Conservation (phyloP, 30 jellyfish, hydroid and myxozoan species). For the Cassiopea xamachana region DNA sequence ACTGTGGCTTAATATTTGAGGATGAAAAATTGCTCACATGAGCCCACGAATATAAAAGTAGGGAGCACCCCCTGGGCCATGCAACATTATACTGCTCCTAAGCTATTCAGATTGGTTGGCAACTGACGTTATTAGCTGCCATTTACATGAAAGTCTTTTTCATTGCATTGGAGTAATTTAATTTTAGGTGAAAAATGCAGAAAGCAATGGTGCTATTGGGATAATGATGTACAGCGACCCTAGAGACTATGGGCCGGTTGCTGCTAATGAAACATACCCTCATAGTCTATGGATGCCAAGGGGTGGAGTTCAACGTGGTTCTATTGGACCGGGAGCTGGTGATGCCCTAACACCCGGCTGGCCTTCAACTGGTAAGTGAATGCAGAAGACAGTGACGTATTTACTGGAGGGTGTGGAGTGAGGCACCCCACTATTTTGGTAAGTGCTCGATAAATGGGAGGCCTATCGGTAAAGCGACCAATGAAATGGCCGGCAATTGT, state of each 20-base stretch:
- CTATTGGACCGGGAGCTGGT: slow-evolving; percentile 76
- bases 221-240: slow-evolving; percentile 90
- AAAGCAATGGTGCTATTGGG: slow-evolving; percentile 84
- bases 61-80: too few species aligned
- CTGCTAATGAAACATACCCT: slow-evolving; percentile 69
- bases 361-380: slow-evolving; percentile 87
- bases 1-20: too few species aligned
- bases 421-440: too few species aligned
- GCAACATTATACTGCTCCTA: too few species aligned
- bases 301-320: slow-evolving; percentile 92
- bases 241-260: slow-evolving; percentile 79
- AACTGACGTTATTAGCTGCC: too few species aligned
- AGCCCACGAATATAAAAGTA: too few species aligned
- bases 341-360: slow-evolving; percentile 87
- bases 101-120: too few species aligned
- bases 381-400: not conserved
- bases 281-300: slow-evolving; percentile 89
- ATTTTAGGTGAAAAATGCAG: slow-evolving; percentile 80
- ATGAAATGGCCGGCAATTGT: too few species aligned
- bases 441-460: too few species aligned
- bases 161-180: not conserved
- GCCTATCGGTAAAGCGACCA: too few species aligned
- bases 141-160: too few species aligned
- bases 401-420: not conserved
- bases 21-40: too few species aligned